Percentiles rank a stretch among this genome's conserved stretches.
Evolutionary conservation across 2,888 invertebrate genomes (phyloP).

Genomic region (Sclerodermus sp.): DNA sequence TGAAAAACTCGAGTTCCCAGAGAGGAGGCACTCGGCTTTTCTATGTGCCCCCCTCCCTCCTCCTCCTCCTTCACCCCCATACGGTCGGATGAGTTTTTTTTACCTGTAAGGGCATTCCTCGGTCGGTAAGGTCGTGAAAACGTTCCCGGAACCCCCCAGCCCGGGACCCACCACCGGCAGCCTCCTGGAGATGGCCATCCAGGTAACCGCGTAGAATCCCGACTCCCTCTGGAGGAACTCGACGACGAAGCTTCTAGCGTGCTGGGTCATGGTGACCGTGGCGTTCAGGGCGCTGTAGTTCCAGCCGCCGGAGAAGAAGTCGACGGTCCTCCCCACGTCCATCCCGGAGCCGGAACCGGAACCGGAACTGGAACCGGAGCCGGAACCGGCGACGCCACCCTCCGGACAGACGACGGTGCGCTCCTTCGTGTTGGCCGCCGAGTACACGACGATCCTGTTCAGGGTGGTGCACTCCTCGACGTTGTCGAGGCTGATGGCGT

Average conservation of each 20-base stretch:
- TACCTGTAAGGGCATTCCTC: conserved; percentile 76
- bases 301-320: conserved; percentile 75
- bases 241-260: conserved; percentile 72
- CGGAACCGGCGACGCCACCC: conserved; percentile 15
- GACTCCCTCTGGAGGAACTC: conserved; percentile 75
- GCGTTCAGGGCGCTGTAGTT: conserved; percentile 47
- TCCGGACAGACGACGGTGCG: conserved; percentile 71
- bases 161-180: conserved; percentile 58
- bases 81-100: conserved; percentile 33
- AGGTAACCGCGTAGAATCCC: conserved; percentile 74
- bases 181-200: conserved; percentile 77
- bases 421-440: conserved; percentile 67
- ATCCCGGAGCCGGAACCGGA: too few relatives aligned
- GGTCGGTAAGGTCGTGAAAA: conserved; percentile 40
- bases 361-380: too few relatives aligned
- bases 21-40: neutral
- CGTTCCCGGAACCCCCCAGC: conserved; percentile 31
- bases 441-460: conserved; percentile 74
- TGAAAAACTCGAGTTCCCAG: too few relatives aligned
- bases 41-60: neutral
- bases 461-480: conserved; percentile 66
- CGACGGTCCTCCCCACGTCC: conserved; percentile 57
- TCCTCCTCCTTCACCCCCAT: too few relatives aligned
- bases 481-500: conserved; percentile 60
- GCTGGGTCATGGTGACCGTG: conserved; percentile 45